Percentiles rank a stretch among this genome's conserved stretches.
Evolutionary conservation across 2,888 invertebrate species (phyloP).

Genomic region (Ceriagrion tenellum): DNA sequence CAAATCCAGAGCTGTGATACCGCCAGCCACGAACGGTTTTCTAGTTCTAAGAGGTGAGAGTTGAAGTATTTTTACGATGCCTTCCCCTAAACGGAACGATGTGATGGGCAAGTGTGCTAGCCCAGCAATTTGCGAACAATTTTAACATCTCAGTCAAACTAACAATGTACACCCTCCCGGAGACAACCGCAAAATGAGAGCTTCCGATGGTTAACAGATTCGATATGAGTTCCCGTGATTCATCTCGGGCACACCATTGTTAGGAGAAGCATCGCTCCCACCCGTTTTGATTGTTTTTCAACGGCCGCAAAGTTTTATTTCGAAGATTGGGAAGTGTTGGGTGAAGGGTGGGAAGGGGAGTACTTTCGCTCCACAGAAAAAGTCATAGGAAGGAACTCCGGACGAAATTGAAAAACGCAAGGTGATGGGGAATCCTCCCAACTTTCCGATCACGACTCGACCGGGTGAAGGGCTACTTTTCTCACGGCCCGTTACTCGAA

Average conservation of each 20-base stretch:
- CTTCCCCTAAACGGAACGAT: too few species aligned
- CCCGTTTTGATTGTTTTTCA: background rate
- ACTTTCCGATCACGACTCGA: background rate
- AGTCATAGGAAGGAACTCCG: background rate
- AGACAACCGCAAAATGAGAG: background rate
- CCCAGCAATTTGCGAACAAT: too few species aligned
- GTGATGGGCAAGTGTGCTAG: too few species aligned
- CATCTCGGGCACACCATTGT: background rate
- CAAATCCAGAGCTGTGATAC: too few species aligned
- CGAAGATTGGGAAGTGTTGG: background rate
- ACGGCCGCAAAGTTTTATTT: background rate
- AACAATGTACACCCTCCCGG: background rate
- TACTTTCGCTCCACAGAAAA: background rate
- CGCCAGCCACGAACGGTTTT: too few species aligned
- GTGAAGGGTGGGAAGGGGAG: background rate
- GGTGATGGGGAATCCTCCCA: background rate
- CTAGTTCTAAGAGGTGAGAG: too few species aligned
- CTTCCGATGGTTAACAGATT: background rate
- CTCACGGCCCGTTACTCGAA: slow-evolving; percentile 8
- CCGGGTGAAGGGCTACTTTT: background rate
- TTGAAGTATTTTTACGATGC: too few species aligned
- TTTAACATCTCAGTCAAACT: too few species aligned
- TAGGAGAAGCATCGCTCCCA: background rate
- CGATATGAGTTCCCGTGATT: background rate
- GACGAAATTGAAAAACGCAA: background rate